Percentiles rank a stretch among this genome's conserved stretches.
These are phyloP conservation scores for Chelonus formosanus DNA, from an alignment of 2,888 invertebrate genomes.

Conservation along the genomic window DNA sequence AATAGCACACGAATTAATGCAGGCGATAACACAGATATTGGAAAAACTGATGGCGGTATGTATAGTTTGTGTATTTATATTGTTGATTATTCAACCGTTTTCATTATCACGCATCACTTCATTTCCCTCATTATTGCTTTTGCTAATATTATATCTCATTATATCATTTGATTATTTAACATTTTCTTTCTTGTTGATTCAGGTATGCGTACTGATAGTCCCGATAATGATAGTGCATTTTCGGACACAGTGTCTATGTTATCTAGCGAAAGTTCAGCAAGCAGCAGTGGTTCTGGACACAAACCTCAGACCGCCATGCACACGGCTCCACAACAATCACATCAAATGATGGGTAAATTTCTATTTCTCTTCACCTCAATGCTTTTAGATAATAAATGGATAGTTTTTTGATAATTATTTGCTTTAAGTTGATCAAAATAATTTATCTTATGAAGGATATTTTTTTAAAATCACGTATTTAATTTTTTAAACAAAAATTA, in stretches of 20 bases:
- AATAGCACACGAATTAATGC: constrained; percentile 57
- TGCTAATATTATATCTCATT: constrained; percentile 9
- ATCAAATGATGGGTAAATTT: constrained; percentile 60
- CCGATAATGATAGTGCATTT: constrained; percentile 98
- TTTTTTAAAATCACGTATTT: no score
- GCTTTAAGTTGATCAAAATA: no score
- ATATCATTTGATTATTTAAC: background rate
- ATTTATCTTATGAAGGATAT: no score
- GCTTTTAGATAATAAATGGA: no score
- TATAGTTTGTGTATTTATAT: constrained; percentile 7
- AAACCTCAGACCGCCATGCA: constrained; percentile 65
- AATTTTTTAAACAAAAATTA: no score
- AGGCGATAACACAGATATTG: constrained; percentile 55
- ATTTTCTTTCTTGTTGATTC: constrained; percentile 4
- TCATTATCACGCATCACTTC: constrained; percentile 9
- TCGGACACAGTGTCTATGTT: constrained; percentile 95
- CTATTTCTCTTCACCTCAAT: no score
- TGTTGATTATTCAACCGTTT: background rate
- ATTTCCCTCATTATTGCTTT: background rate
- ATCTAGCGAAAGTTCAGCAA: constrained; percentile 92
- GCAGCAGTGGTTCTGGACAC: constrained; percentile 79
- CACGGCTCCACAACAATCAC: constrained; percentile 58
- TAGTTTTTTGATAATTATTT: no score
- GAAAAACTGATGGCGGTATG: constrained; percentile 58
- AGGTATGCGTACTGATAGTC: constrained; percentile 82